Conservation (phyloP, 2,888 invertebrate species). For the Alloplasta piceator region DNA sequence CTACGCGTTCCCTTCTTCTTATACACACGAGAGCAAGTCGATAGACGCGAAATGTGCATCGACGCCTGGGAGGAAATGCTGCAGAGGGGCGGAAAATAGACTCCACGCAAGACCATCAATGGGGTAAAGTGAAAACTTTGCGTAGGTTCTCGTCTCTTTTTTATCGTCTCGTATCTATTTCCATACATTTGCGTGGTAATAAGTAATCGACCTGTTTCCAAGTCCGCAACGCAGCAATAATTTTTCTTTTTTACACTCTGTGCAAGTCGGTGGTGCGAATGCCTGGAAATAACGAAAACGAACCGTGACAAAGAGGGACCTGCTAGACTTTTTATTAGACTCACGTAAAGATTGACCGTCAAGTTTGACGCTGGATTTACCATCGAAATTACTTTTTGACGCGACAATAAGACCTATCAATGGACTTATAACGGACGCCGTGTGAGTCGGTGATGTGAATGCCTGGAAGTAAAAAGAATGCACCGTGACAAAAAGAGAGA, state of each 20-base stretch:
- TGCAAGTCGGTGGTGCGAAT: conserved; percentile 13
- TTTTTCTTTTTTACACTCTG: conserved; percentile 16
- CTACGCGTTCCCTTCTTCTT: conserved; percentile 14
- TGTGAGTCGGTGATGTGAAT: too few species aligned
- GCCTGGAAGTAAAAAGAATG: too few species aligned
- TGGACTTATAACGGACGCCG: too few species aligned
- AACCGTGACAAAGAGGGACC: conserved; percentile 12
- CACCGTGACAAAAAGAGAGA: too few species aligned
- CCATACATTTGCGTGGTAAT: conserved; percentile 15
- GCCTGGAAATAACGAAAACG: conserved; percentile 34
- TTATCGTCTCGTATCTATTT: conserved; percentile 21
- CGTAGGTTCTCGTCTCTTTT: conserved; percentile 8
- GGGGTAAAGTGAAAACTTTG: conserved; percentile 38
- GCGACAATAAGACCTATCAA: too few species aligned
- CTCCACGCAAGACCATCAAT: conserved; percentile 2
- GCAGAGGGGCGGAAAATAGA: neutral
- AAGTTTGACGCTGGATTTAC: too few species aligned
- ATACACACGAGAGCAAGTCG: neutral
- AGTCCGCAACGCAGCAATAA: neutral
- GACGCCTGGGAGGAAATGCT: conserved; percentile 19
- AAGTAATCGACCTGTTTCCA: conserved; percentile 13
- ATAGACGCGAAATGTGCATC: neutral
- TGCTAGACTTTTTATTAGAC: too few species aligned
- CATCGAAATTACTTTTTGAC: too few species aligned
- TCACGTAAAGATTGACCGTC: too few species aligned